Evolutionary conservation across 2,113 vertebrate genomes (phyloP).

Genomic region (Pteruthius melanotis): DNA sequence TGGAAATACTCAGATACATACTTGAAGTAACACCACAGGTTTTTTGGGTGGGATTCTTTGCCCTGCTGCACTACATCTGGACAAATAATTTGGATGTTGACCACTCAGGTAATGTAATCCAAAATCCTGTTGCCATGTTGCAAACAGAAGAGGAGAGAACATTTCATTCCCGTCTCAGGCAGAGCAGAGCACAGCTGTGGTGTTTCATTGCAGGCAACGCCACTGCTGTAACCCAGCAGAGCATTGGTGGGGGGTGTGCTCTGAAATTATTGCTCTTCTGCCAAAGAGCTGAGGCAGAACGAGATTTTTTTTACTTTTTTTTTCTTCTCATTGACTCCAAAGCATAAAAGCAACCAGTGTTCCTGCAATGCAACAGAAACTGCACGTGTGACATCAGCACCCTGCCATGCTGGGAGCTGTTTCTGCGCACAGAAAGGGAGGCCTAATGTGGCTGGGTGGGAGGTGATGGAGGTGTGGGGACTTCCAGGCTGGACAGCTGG

Average conservation of each 20-base stretch:
- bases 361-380: background rate
- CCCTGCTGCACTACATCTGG: background rate
- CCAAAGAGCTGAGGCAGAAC: background rate
- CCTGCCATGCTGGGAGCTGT: background rate
- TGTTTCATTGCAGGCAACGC: background rate
- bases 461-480: background rate
- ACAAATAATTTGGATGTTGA: slow-evolving; percentile 39
- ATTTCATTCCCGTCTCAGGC: background rate
- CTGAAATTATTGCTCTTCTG: background rate
- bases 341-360: background rate
- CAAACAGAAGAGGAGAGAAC: background rate
- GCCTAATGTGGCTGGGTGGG: rapidly evolving
- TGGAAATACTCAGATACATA: background rate
- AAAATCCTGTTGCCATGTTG: background rate
- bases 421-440: background rate
- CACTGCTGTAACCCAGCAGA: background rate
- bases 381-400: background rate
- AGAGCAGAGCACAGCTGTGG: background rate
- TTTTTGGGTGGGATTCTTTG: background rate
- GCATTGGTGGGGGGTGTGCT: background rate
- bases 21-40: slow-evolving; percentile 12
- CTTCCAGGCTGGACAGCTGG: background rate
- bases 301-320: background rate
- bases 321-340: background rate
- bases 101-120: background rate